Conservation (phyloP, 2,113 vertebrate genomes). For the Paradisaea rubra region DNA sequence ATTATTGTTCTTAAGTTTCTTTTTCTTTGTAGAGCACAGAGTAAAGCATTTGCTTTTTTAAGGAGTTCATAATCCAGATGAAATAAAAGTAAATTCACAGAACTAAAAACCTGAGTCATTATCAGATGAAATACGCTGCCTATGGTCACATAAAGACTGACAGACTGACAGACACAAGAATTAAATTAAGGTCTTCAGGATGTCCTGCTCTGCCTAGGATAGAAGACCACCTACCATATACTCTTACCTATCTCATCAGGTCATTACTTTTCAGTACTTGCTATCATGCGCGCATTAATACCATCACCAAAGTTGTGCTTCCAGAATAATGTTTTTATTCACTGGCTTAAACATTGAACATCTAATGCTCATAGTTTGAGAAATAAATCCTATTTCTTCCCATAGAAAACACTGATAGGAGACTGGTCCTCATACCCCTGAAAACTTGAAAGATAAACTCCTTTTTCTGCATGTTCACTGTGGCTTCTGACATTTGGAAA, state of each 20-base stretch:
- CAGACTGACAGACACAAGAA: background rate
- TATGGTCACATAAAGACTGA: background rate
- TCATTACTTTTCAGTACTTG: background rate
- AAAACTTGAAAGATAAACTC: background rate
- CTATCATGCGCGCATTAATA: background rate
- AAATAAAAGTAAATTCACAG: background rate
- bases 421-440: background rate
- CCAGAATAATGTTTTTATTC: background rate
- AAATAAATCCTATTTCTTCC: background rate
- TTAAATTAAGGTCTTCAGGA: background rate
- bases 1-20: background rate
- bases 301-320: background rate
- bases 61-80: background rate
- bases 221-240: background rate
- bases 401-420: background rate
- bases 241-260: background rate
- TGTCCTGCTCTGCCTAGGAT: background rate
- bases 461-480: background rate
- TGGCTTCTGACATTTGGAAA: background rate
- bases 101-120: background rate
- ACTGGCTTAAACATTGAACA: background rate
- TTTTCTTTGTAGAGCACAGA: background rate
- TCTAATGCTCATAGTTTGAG: background rate
- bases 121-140: background rate
- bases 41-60: background rate